Evolutionary conservation across 2,113 vertebrate genomes (phyloP), one percentile per base, ranked within the genome.

Genomic region (Oreocharis arfaki): DNA sequence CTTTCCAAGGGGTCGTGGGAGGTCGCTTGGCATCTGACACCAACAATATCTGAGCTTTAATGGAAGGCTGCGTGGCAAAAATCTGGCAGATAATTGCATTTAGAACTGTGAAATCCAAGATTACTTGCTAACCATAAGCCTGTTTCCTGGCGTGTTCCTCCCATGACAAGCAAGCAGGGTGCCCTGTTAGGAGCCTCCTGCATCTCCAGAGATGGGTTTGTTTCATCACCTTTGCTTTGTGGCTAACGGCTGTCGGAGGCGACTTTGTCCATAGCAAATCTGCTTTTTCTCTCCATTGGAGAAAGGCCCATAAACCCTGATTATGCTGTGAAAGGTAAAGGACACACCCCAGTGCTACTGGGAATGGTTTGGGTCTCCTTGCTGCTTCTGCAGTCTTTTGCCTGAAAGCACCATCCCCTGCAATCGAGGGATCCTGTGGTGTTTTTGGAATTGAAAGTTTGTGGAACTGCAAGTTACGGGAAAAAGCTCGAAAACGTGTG

Each of bases 81-180:
- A 89, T 77, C 76, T 84, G 85, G 39, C 85, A 74, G 95, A 35
- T 63, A 80, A 93, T 86, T 74, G 59, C 93, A 80, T 86, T 88
- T 84, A 63, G 60, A 64, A 60, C 90, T 92, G 92, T 94, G 95
- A 97, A 96, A 96, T 92, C 64, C 60, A 75, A 59, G 79, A 86
- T 93, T 81, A 55, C 50, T 77, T 84, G 60, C 75, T 90, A 57
- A 83, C 63, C 56, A 47, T 9, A 47, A 92, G 55, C 59, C 24
- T 88, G 39, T 88, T 87, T 80, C 75, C 70, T 67, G 71, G 77
- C 74, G 39, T 24, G 33, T 11, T 88, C 81, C 82, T 91, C 52
- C 50, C 60, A 37, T 35, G 75, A 21, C 47, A 77, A 59, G 23
- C 61, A 37, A 76, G 57, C 35, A 42, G 35, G 1, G 7, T 86